These are phyloP conservation scores for Catocala sponsa DNA, from an alignment of 2,888 invertebrate species.

Conservation along the genomic window DNA sequence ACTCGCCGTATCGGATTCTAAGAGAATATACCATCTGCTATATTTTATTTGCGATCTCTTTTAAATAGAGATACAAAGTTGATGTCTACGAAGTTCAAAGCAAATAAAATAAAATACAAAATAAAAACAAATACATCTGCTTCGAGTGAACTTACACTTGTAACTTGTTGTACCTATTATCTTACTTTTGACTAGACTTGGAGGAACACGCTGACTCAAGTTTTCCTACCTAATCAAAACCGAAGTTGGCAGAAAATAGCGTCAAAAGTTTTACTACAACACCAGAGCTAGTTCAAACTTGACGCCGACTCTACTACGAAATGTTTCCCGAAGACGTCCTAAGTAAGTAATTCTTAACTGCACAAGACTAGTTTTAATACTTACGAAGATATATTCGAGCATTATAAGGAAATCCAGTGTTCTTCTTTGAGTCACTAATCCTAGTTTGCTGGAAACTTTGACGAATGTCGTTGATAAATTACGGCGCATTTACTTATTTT, in stretches of 20 bases:
- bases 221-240: constrained; percentile 77
- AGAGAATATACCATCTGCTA: constrained; percentile 23
- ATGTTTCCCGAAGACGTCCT: constrained; percentile 55
- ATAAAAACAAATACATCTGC: constrained; percentile 20
- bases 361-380: constrained; percentile 47
- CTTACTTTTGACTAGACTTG: constrained; percentile 54
- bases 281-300: constrained; percentile 57
- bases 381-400: constrained; percentile 38
- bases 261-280: constrained; percentile 70
- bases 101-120: constrained; percentile 27
- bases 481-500: constrained; percentile 25
- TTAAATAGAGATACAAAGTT: constrained; percentile 26
- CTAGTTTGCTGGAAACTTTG: constrained; percentile 33
- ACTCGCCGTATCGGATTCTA: constrained; percentile 25
- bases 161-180: constrained; percentile 53
- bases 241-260: constrained; percentile 76
- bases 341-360: constrained; percentile 51
- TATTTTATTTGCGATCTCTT: constrained; percentile 28
- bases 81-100: constrained; percentile 25
- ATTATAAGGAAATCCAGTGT: constrained; percentile 42
- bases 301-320: constrained; percentile 54
- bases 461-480: constrained; percentile 33
- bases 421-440: constrained; percentile 27
- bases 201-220: constrained; percentile 57
- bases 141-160: constrained; percentile 36